Evolutionary conservation across 2,888 invertebrate species (phyloP), one percentile per base, ranked within the genome.

Genomic region (Dasysyrphus tricinctus): DNA sequence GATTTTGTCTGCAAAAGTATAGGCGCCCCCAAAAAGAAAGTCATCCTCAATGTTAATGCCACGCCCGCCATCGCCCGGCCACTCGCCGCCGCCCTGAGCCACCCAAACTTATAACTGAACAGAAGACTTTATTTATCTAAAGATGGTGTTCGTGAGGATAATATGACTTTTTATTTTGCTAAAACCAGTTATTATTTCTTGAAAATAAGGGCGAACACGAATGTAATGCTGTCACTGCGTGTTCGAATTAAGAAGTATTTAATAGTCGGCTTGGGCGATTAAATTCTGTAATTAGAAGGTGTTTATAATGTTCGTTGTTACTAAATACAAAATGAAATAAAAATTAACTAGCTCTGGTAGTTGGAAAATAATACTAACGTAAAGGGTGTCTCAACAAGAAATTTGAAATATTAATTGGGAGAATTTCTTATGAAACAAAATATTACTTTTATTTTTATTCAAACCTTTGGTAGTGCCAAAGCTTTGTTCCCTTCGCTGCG

Each of bases 1-100:
- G 39, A 54, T 39, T 69, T 11, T 54, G 69, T 69, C 69, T 69
- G 37, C 5, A 34, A 51, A 24, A 37, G 24, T 19, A 49, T 51
- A 54, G 69, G 69, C 54, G 39, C 69, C 54, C 69, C 16, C 24
- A n/a, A 49, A 54, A 11, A 69, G 39, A 54, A n/a, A 69, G 51
- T 39, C 54, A 69, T 54, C 29, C 39, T 69, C 16, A 51, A 69
- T 39, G 54, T 39, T 39, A 24, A 24, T 6, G 37, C 14, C 14
- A 24, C 11, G 37, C 14, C 14, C 37, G 7, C 24, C n/a, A n/a
- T n/a, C 51, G 51, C 0, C 32, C 12, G 12, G 14, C 8, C 16
- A 24, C 9, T 39, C 49, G 3, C 19, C 16, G 3, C 29, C 51
- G 29, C 32, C n/a, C n/a, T n/a, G n/a, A n/a, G n/a, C n/a, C n/a